phyloP scores from a whole-genome alignment of 1,140 invertebrate species.

The Coenobita brevimanus region DNA sequence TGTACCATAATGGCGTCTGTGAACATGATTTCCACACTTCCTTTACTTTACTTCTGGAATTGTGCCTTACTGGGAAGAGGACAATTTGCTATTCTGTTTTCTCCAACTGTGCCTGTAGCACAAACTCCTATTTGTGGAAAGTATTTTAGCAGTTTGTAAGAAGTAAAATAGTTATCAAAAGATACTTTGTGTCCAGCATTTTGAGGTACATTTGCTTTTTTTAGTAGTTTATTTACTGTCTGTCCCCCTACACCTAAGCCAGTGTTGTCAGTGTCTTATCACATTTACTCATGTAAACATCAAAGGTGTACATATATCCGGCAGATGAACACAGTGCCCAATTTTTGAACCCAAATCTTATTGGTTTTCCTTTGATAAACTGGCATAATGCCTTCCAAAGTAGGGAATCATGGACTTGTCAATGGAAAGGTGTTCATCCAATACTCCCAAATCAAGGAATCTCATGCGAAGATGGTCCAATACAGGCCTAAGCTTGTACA shows the following conservation, averaged over 20 bases:
- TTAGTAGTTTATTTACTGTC: neutral
- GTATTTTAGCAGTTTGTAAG: neutral
- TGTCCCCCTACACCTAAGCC: neutral
- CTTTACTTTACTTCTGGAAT: neutral
- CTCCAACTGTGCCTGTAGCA: neutral
- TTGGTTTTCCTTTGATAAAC: conserved; percentile 8
- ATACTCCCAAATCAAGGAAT: neutral
- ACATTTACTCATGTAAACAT: neutral
- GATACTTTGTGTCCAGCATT: conserved; percentile 13
- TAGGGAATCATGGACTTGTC: conserved; percentile 3
- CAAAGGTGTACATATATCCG: neutral
- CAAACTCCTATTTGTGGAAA: neutral
- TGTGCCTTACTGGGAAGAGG: conserved; percentile 1
- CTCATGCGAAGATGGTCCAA: neutral
- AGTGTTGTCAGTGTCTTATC: neutral
- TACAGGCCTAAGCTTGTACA: conserved; percentile 2
- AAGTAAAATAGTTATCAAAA: too few species aligned
- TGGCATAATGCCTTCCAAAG: neutral
- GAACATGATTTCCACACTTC: too few species aligned
- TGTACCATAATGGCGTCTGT: neutral
- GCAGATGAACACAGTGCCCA: neutral
- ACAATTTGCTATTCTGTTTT: conserved; percentile 1
- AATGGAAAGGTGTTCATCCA: conserved; percentile 1
- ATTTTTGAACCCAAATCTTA: conserved; percentile 10
- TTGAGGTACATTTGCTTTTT: neutral